Evolutionary conservation across 2,797 vertebrate genomes (phyloP), one percentile per base, ranked within the genome.

Genomic region (Decapterus maruadsi): DNA sequence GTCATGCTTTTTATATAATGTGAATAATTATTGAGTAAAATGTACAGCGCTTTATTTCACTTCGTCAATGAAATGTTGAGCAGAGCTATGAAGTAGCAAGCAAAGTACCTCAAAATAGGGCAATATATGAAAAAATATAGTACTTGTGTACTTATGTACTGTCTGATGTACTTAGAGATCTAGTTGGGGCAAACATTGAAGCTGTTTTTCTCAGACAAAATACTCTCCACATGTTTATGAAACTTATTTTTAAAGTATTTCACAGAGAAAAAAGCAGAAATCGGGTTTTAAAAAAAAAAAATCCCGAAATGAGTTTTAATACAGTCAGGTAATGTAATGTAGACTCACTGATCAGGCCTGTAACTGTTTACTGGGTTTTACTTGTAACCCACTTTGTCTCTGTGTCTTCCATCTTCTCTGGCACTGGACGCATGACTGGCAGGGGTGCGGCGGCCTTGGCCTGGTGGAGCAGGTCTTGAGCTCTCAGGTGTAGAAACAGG

Each of bases 401-500:
- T 58, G 2, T 22, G 55, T 56, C 31, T 1, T 63, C 17, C 34
- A 12, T 56, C 31, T 13, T 7, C 34, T 36, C 34, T 36, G 34
- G 7, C 1, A 36, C 34, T 8, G 34, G 34, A 36, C 34, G 8
- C 34, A 36, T 36, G 34, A 36, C 34, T 36, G 34, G 34, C 34
- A 36, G 34, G 6, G 34, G 7, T 36, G 34, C 7, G 34, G 8
- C 34, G 8, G 34, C 34, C 34, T 36, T 36, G 34, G 34, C 46
- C 8, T 26, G 4, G 57, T 26, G 50, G 45, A 1, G 69, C 61
- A 46, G 68, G 56, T 38, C 68, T 36, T 46, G 31, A 58, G 43
- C 56, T 50, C 12, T 57, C 36, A 55, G 8, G 6, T 29, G 46
- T 11, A 60, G 20, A 34, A 16, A 31, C 20, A 65, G 10, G 13